Evolutionary conservation across 2,113 vertebrate species (phyloP), one percentile per base, ranked within the genome.

Genomic region (Vombatus ursinus): DNA sequence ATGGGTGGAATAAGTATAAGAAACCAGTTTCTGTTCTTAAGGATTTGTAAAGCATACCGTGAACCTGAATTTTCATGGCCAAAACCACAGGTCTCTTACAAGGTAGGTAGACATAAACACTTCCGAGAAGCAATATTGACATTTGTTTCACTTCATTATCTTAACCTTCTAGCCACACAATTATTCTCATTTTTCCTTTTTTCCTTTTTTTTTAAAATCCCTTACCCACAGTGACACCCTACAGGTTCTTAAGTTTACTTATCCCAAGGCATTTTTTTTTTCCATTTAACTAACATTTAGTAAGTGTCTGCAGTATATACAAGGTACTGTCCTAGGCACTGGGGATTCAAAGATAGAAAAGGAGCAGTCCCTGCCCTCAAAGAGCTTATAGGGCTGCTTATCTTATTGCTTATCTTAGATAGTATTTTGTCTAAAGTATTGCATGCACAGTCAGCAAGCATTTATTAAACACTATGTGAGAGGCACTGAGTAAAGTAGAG

Each of bases 151-250:
- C 93, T 49, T 89, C 47, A 23, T 91, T 52, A 25, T n/a, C 50
- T 37, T 50, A 94, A 0, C 14, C 11, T 51, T 61, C 50, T 89
- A 57, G 8, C 2, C 68, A 25, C 50, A 24, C 25, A 37, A 94
- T 89, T n/a, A 90, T 92, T 44, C 19, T 0, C 48, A 23, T 91
- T 93, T 96, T 90, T 31, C 93, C 84, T 90, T 92, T 52, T 49
- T 37, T 49, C 51, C 7, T 92, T 91, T 14, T 19, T 90, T 93
- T 94, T 95, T 92, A 90, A 91, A 52, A 94, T 94, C 68, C 24
- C 8, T 50, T 0, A 93, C n/a, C 52, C n/a, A 47, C 19, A 96
- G 89, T 1, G 50, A 89, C 57, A 48, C 89, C 48, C 28, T 84
- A 50, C 23, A 50, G 37, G 24, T 52, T 95, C 90, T 96, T 90